These are phyloP conservation scores for Noctua janthina DNA, from an alignment of 2,888 invertebrate species.

Conservation along the genomic window DNA sequence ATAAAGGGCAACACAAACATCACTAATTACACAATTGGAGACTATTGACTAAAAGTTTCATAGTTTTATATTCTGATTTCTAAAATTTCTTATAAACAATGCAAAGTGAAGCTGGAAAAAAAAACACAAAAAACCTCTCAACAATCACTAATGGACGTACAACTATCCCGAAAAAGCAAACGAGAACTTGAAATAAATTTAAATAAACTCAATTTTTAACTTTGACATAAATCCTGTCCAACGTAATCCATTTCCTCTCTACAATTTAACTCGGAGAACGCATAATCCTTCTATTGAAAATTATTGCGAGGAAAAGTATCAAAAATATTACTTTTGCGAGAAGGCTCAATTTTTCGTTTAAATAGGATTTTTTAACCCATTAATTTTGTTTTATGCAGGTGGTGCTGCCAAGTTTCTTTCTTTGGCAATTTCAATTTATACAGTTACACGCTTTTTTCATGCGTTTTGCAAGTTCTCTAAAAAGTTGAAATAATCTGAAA, in stretches of 20 bases:
- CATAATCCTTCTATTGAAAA: conserved; percentile 14
- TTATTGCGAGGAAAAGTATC: neutral
- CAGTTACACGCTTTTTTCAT: neutral
- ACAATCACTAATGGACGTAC: neutral
- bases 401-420: neutral
- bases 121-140: neutral
- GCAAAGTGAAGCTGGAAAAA: too few relatives aligned
- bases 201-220: conserved; percentile 21
- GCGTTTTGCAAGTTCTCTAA: too few relatives aligned
- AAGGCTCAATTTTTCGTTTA: neutral
- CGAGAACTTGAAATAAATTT: neutral
- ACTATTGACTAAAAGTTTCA: too few relatives aligned
- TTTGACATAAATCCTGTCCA: neutral
- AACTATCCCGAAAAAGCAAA: neutral
- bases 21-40: too few relatives aligned
- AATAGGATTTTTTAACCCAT: neutral
- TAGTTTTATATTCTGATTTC: neutral
- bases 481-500: neutral
- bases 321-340: neutral
- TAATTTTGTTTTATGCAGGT: neutral
- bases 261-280: neutral
- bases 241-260: neutral
- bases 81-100: neutral
- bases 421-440: neutral
- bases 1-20: too few relatives aligned